Conservation (phyloP, 2,888 invertebrate species). For the Lagria hirta region DNA sequence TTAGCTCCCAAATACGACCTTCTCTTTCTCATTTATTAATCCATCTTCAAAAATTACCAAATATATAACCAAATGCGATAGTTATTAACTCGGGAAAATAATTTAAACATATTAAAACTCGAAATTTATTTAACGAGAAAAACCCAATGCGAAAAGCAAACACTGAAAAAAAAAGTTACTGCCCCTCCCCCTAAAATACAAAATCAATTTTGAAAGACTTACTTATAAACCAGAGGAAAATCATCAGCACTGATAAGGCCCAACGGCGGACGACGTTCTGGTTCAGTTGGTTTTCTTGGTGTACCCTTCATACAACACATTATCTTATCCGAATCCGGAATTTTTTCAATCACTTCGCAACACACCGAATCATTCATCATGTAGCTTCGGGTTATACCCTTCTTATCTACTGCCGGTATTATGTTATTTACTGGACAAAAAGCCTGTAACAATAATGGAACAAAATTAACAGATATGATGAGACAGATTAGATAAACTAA, state of each 20-base stretch:
- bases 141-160: conserved; percentile 17
- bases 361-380: conserved; percentile 82
- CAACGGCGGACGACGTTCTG: conserved; percentile 71
- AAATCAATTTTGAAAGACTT: conserved; percentile 53
- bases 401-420: conserved; percentile 78
- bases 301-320: conserved; percentile 84
- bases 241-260: conserved; percentile 82
- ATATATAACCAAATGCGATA: conserved; percentile 8
- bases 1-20: conserved; percentile 11
- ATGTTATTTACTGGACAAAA: conserved; percentile 70
- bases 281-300: conserved; percentile 68
- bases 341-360: conserved; percentile 85
- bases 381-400: conserved; percentile 74
- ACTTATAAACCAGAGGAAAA: conserved; percentile 83
- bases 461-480: too few relatives aligned
- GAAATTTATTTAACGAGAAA: conserved; percentile 12
- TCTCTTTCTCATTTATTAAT: conserved; percentile 8
- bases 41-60: conserved; percentile 13
- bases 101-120: conserved; percentile 8
- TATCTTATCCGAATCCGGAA: conserved; percentile 84
- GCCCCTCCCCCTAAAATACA: conserved; percentile 1
- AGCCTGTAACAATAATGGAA: too few relatives aligned
- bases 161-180: conserved; percentile 21
- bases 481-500: too few relatives aligned
- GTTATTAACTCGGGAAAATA: conserved; percentile 1